These are phyloP conservation scores for Pelmatolapia mariae DNA, from an alignment of 2,113 vertebrate genomes.

Conservation along the genomic window DNA sequence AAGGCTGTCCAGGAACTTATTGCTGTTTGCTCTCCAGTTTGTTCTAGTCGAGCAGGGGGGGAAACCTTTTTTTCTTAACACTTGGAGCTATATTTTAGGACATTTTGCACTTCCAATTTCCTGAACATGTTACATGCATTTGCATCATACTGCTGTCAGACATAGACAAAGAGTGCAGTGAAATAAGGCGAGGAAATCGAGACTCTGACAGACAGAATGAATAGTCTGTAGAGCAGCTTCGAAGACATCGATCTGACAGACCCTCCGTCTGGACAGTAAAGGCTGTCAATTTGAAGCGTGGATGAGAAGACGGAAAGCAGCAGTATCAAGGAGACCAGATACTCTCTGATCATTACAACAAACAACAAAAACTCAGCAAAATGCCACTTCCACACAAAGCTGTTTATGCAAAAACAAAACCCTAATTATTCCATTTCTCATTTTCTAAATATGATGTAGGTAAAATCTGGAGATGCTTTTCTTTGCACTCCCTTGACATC, in stretches of 20 bases:
- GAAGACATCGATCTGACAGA: slow-evolving; percentile 32
- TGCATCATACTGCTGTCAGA: slow-evolving; percentile 60
- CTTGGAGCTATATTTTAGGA: background rate
- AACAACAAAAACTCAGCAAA: background rate
- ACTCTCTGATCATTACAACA: background rate
- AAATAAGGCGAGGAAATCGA: background rate
- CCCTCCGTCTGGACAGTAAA: slow-evolving; percentile 10
- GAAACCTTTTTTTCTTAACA: background rate
- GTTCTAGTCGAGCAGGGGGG: background rate
- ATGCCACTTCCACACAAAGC: background rate
- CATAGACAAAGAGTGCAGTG: slow-evolving; percentile 18
- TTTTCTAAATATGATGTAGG: background rate
- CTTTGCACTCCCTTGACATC: background rate
- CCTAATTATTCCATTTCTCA: background rate
- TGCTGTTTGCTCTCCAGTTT: slow-evolving; percentile 2
- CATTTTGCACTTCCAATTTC: background rate
- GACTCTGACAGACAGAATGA: slow-evolving; percentile 5
- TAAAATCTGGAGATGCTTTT: background rate
- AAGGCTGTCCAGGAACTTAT: background rate
- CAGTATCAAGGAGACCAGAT: background rate
- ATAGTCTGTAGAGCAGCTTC: slow-evolving; percentile 1
- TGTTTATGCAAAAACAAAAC: background rate
- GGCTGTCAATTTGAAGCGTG: slow-evolving; percentile 10
- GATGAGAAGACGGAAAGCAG: background rate
- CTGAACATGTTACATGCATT: slow-evolving; percentile 47